Evolutionary conservation across 2,888 invertebrate genomes (phyloP), one percentile per base, ranked within the genome.

Genomic region (Hemicrepidius hirtus): DNA sequence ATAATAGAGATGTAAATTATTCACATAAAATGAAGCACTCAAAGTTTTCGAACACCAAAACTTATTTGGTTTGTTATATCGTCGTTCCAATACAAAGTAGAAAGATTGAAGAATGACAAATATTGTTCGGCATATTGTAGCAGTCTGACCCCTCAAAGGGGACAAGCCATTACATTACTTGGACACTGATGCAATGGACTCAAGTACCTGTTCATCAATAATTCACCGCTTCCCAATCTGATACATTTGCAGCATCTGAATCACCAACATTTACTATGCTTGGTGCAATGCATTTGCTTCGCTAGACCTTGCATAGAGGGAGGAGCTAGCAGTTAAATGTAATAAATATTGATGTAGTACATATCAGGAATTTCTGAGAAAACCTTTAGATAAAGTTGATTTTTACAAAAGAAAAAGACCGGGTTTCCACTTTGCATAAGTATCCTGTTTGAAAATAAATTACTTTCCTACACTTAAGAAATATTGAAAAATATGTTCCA

Each of bases 201-300:
- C 81, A 84, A 85, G 85, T 85, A 85, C 85, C 85, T 84, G 84
- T 83, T 84, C 85, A 85, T 85, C 83, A 85, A 84, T 85, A 85
- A 85, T 85, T 82, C 83, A 85, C 84, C 80, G 63, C 67, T 68
- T 72, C 72, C 80, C 83, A 83, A 83, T 85, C 83, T 83, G 84
- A 82, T 84, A 82, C 82, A 83, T 82, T 83, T 82, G 79, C 80
- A 80, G 82, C 82, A 82, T 83, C 83, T 85, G 84, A 83, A 80
- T 82, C 82, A 82, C 80, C 75, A 62, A 53, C 71, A 50, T 65
- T 73, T 73, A 64, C 63, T 57, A 68, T 65, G 59, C 60, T 65
- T 57, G 20, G 28, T 68, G 68, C 68, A 62, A 44, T 68, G 50
- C 68, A 63, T 68, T 65, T 68, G 40, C 63, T 62, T 55, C 35